phyloP scores from a whole-genome alignment of 2,113 vertebrate genomes.

The Coryphaenoides rupestris region DNA sequence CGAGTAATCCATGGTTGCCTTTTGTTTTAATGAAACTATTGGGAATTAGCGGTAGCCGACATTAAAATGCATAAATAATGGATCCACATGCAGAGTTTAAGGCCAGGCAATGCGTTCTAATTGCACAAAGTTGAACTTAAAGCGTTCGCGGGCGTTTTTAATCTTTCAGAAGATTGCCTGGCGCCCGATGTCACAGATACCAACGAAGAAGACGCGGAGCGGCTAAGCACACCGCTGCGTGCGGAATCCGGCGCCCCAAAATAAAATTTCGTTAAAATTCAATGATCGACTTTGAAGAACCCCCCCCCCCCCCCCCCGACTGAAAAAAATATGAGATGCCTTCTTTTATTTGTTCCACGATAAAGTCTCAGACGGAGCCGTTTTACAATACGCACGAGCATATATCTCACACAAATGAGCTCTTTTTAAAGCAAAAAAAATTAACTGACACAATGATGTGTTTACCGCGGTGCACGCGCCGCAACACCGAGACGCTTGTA shows the following conservation, averaged over 20 bases:
- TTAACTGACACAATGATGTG: too few relatives aligned
- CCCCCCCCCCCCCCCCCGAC: slow-evolving; percentile 43
- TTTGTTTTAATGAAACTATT: slow-evolving; percentile 61
- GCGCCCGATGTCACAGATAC: slow-evolving; percentile 52
- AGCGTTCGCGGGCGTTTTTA: slow-evolving; percentile 39
- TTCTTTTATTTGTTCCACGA: too few relatives aligned
- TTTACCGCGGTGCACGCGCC: too few relatives aligned
- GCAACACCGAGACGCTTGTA: too few relatives aligned
- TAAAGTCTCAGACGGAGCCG: too few relatives aligned
- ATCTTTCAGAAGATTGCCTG: slow-evolving; percentile 54
- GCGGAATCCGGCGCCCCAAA: slow-evolving; percentile 43
- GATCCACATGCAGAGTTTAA: slow-evolving; percentile 42
- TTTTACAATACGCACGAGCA: too few relatives aligned
- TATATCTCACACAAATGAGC: too few relatives aligned
- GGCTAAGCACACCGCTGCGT: slow-evolving; percentile 45
- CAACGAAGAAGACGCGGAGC: slow-evolving; percentile 37
- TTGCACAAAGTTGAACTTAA: slow-evolving; percentile 43
- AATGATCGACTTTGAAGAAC: slow-evolving; percentile 26
- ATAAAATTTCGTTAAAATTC: slow-evolving; percentile 40
- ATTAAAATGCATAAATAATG: slow-evolving; percentile 63
- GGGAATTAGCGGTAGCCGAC: slow-evolving; percentile 51
- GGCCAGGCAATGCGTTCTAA: slow-evolving; percentile 36
- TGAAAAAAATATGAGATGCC: neutral
- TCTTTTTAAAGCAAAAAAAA: too few relatives aligned
- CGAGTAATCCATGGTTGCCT: slow-evolving; percentile 54